Conservation (phyloP, 1,140 invertebrate genomes). For the Spodoptera litura region DNA sequence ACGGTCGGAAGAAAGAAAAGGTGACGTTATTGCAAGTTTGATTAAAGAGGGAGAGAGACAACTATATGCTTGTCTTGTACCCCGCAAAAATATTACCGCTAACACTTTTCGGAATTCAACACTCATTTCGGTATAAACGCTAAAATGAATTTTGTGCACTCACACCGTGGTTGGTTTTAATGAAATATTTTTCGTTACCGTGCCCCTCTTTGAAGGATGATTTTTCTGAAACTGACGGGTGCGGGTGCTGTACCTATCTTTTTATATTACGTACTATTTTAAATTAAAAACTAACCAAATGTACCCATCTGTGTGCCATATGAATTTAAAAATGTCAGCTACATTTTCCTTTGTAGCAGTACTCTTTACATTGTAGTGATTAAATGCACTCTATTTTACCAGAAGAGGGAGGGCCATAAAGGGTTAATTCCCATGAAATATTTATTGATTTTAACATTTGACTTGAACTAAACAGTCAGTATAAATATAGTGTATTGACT, state of each 20-base stretch:
- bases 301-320: too few species aligned
- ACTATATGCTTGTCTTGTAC: conserved; percentile 14
- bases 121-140: background rate
- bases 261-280: conserved; percentile 2
- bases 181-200: background rate
- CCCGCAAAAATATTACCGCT: conserved; percentile 57
- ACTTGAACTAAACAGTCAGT: too few species aligned
- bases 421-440: too few species aligned
- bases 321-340: too few species aligned
- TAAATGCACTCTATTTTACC: too few species aligned
- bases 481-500: too few species aligned
- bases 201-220: background rate
- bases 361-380: too few species aligned
- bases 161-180: conserved; percentile 2
- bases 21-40: conserved; percentile 67
- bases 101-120: conserved; percentile 35
- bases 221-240: background rate
- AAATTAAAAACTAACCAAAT: conserved; percentile 3
- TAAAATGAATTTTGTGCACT: conserved; percentile 16
- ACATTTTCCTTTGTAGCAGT: too few species aligned
- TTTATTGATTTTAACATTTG: too few species aligned
- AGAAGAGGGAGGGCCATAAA: too few species aligned
- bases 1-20: conserved; percentile 65
- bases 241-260: background rate
- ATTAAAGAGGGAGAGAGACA: conserved; percentile 56